Evolutionary conservation across 2,888 invertebrate genomes (phyloP).

Genomic region (Conomelus anceps): DNA sequence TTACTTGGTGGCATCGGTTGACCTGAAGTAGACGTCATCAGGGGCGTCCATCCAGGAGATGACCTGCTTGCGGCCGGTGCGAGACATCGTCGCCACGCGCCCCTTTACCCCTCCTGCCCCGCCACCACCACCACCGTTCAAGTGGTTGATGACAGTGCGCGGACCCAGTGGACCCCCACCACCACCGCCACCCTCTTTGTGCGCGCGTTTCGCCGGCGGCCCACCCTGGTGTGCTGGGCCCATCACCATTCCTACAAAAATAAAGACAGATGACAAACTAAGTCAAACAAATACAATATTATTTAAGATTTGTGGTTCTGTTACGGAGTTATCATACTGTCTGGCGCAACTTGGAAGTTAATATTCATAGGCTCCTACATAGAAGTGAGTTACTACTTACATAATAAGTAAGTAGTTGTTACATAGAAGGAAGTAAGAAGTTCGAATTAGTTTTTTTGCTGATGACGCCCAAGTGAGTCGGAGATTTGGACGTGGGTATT

Average conservation of each 20-base stretch:
- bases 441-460: no score
- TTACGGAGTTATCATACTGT: no score
- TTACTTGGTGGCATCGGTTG: slow-evolving; percentile 85
- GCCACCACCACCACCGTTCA: slow-evolving; percentile 54
- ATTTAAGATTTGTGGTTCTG: no score
- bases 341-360: background rate
- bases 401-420: no score
- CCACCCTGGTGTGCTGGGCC: slow-evolving; percentile 31
- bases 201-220: slow-evolving; percentile 72
- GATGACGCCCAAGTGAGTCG: no score
- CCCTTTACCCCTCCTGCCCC: slow-evolving; percentile 50
- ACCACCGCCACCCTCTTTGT: slow-evolving; percentile 58
- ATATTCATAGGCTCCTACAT: background rate
- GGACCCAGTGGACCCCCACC: slow-evolving; percentile 39
- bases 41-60: slow-evolving; percentile 98
- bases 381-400: no score
- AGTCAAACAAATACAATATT: background rate
- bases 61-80: slow-evolving; percentile 79
- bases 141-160: slow-evolving; percentile 46
- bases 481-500: no score
- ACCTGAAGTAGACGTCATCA: slow-evolving; percentile 93
- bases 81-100: slow-evolving; percentile 64
- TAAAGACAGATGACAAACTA: background rate
- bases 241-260: slow-evolving; percentile 38
- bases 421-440: no score